phyloP scores from a whole-genome alignment of 2,797 vertebrate genomes.

The Neostethus bicornis region DNA sequence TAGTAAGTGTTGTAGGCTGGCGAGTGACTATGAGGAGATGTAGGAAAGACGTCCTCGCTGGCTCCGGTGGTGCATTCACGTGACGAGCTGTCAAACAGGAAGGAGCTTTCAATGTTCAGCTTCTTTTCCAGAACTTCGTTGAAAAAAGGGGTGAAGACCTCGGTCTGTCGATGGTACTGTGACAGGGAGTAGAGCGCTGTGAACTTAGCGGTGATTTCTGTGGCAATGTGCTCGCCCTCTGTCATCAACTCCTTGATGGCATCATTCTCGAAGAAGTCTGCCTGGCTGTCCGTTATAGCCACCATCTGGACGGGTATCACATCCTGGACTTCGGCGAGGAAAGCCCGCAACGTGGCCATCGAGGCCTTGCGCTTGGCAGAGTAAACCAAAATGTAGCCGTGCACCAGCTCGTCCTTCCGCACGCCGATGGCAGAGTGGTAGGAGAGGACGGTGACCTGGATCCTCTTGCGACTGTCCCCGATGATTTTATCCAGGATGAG shows the following conservation, averaged over 20 bases:
- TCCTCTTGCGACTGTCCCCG: conserved; percentile 91
- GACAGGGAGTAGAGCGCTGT: conserved; percentile 97
- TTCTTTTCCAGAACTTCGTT: conserved; percentile 97
- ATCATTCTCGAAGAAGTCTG: conserved; percentile 98
- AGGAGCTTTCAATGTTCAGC: conserved; percentile 92
- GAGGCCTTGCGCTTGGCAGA: conserved; percentile 97
- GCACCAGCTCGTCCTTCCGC: conserved; percentile 96
- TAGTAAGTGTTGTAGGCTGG: conserved; percentile 90
- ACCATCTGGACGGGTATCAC: conserved; percentile 98
- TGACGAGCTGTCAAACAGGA: conserved; percentile 88
- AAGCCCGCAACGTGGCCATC: conserved; percentile 98
- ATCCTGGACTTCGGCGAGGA: conserved; percentile 96
- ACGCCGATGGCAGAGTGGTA: conserved; percentile 98
- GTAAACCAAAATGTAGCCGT: conserved; percentile 98
- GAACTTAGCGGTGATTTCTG: conserved; percentile 97
- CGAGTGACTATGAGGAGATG: conserved; percentile 90
- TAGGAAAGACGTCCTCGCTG: conserved; percentile 91
- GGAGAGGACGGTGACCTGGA: conserved; percentile 95
- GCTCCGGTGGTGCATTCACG: conserved; percentile 85
- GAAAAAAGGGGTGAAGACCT: conserved; percentile 97
- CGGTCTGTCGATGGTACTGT: conserved; percentile 96
- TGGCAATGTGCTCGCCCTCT: conserved; percentile 98
- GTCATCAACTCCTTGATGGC: conserved; percentile 98
- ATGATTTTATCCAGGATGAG: conserved; percentile 98
- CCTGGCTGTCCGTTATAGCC: conserved; percentile 98